These are phyloP conservation scores for Apotomis betuletana DNA, from an alignment of 2,888 invertebrate species.

Conservation along the genomic window DNA sequence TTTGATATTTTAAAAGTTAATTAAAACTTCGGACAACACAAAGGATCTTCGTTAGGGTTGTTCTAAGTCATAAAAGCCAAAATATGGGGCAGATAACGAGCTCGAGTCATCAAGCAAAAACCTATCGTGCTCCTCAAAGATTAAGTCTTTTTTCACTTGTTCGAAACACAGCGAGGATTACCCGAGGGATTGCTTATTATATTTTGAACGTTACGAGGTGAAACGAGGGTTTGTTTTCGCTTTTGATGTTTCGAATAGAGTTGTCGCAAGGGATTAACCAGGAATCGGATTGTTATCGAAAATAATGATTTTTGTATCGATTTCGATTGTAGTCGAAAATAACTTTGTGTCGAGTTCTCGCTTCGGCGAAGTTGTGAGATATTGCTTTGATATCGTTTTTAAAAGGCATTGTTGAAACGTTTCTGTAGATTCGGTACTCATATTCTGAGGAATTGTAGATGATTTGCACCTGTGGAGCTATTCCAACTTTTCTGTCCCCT, in stretches of 20 bases:
- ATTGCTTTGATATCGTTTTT: conserved; percentile 12
- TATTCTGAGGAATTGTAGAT: background rate
- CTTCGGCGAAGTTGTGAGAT: conserved; percentile 4
- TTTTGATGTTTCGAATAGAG: conserved; percentile 2
- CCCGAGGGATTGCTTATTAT: background rate
- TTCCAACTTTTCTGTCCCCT: background rate
- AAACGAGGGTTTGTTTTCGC: background rate
- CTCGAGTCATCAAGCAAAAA: background rate
- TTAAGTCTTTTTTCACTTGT: conserved; percentile 1
- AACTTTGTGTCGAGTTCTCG: conserved; percentile 29
- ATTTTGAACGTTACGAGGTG: background rate
- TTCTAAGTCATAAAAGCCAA: conserved; percentile 37
- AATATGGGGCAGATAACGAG: conserved; percentile 33
- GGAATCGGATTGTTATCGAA: conserved; percentile 36
- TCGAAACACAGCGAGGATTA: background rate
- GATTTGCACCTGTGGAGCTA: conserved; percentile 3
- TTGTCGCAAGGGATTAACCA: conserved; percentile 28
- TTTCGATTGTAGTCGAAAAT: conserved; percentile 33
- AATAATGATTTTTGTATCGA: conserved; percentile 41
- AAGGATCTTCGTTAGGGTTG: conserved; percentile 42
- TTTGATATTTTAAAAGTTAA: conserved; percentile 42
- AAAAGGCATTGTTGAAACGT: conserved; percentile 10
- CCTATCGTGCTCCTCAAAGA: background rate
- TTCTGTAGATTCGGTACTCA: background rate
- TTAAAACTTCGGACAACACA: conserved; percentile 40